These are phyloP conservation scores for Zele albiditarsus DNA, from an alignment of 2,888 invertebrate species.

Conservation along the genomic window DNA sequence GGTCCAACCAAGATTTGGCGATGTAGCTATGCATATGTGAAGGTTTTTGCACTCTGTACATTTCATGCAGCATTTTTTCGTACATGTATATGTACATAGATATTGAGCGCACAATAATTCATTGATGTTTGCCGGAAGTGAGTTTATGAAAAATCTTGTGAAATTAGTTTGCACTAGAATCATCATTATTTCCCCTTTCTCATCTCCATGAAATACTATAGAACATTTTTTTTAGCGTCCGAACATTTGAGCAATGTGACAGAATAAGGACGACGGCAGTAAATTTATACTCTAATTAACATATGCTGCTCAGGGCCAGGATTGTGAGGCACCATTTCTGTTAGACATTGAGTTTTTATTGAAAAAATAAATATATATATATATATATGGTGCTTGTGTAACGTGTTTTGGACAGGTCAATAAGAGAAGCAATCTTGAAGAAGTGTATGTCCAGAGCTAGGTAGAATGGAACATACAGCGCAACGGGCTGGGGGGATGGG, in stretches of 20 bases:
- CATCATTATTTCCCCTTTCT: neutral
- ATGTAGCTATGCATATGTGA: neutral
- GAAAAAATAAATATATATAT: constrained; percentile 2
- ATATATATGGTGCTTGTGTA: neutral
- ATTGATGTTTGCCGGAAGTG: neutral
- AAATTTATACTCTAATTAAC: neutral
- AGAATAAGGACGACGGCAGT: constrained; percentile 8
- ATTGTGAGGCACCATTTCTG: neutral
- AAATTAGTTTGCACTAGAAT: neutral
- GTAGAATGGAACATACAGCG: constrained; percentile 1
- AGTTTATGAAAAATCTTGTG: neutral
- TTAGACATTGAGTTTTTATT: constrained; percentile 30
- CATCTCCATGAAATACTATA: neutral
- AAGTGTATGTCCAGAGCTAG: constrained; percentile 15
- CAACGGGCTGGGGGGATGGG: constrained; percentile 2
- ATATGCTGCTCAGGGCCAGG: neutral
- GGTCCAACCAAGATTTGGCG: constrained; percentile 45
- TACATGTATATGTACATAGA: neutral
- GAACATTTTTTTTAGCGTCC: neutral
- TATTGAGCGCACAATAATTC: neutral
- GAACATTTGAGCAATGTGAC: neutral
- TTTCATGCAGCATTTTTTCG: neutral
- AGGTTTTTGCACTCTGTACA: neutral
- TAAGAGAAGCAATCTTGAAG: constrained; percentile 21
- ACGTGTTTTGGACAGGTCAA: constrained; percentile 37